Evolutionary conservation across 2,888 invertebrate genomes (phyloP), one percentile per base, ranked within the genome.

Genomic region (Thelaira solivaga): DNA sequence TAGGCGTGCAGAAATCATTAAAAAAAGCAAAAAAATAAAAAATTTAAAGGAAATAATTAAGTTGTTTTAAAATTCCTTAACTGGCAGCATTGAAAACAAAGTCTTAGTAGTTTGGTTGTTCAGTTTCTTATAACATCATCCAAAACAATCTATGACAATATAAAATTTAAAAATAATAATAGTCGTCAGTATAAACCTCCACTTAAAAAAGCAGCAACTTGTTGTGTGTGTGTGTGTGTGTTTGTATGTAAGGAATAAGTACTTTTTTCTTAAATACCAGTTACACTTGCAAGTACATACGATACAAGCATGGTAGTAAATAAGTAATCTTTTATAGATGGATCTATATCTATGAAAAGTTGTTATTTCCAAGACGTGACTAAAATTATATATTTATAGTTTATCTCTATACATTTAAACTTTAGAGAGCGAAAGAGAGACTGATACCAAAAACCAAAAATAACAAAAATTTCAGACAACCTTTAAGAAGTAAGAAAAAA

Each of bases 311-410:
- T 29, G 64, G 47, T 16, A 45, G 49, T 64, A 78, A 74, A n/a
- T n/a, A n/a, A n/a, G n/a, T n/a, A n/a, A n/a, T n/a, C n/a, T n/a
- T n/a, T 71, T 65, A 71, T 78, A 65, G 65, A 75, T 74, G 59
- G 59, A 74, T 74, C 78, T 74, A 61, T 74, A 78, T 61, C 74
- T 74, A 43, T 5, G 22, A 47, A 43, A 73, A 59, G 53, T 49
- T 64, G 24, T 73, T 64, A 69, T 53, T 73, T 51, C 10, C 43
- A 71, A 78, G 74, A 78, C 78, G 78, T 78, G 78, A 78, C 78
- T 75, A 65, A 78, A 78, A 78, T 78, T 78, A 78, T 71, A 75
- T 71, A 78, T 78, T 72, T 64, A 64, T 65, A 74, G 65, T 74
- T 61, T 77, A 77, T 68, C 73, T 72, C 57, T n/a, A n/a, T n/a